Evolutionary conservation across 1,140 invertebrate species (phyloP).

Genomic region (Holcopasites calliopsidis): DNA sequence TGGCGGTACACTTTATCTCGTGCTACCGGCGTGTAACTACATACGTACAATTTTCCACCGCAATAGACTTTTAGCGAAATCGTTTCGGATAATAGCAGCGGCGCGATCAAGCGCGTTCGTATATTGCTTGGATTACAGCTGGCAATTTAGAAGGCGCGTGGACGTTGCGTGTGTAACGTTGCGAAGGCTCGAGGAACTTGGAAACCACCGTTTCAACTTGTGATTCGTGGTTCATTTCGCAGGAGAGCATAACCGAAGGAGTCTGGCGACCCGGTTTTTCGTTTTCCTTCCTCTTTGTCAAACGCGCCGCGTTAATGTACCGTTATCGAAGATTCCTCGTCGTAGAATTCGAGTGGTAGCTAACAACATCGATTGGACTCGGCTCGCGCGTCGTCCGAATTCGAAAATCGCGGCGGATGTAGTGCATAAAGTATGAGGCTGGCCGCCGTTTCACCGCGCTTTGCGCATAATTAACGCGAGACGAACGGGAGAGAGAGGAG

Average conservation of each 20-base stretch:
- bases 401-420: conserved; percentile 16
- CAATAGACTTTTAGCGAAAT: not conserved
- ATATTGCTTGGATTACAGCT: not conserved
- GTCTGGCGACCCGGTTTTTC: not conserved
- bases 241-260: no score
- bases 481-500: not conserved
- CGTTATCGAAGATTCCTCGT: conserved; percentile 7
- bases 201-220: not conserved
- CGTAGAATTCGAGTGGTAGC: not conserved
- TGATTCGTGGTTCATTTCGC: conserved; percentile 4
- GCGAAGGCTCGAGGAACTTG: not conserved
- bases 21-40: not conserved
- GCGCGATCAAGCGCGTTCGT: not conserved
- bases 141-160: no score
- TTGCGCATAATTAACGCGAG: conserved; percentile 21
- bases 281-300: not conserved
- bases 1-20: conserved; percentile 27
- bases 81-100: not conserved
- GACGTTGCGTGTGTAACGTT: no score
- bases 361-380: not conserved
- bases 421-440: conserved; percentile 15
- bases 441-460: not conserved
- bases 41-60: not conserved
- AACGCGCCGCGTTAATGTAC: not conserved
- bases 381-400: not conserved